Conservation (phyloP, 2,888 invertebrate species). For the Drosophila anceps region DNA sequence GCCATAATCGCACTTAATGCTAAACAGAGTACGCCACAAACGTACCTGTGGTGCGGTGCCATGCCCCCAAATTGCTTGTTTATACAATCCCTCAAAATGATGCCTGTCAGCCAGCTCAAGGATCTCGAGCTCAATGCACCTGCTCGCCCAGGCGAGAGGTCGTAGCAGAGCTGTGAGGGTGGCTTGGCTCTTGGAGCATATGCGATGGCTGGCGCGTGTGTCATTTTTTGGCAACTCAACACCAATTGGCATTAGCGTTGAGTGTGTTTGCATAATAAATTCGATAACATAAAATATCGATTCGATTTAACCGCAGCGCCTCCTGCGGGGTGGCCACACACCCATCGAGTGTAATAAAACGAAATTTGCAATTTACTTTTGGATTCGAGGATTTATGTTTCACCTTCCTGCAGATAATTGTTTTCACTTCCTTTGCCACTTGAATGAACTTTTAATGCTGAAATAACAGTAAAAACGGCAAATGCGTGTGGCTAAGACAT, state of each 20-base stretch:
- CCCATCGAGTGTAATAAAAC: conserved; percentile 75
- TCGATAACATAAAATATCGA: conserved; percentile 83
- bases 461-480: conserved; percentile 71
- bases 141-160: conserved; percentile 1
- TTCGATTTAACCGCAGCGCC: conserved; percentile 80
- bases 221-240: conserved; percentile 69
- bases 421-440: conserved; percentile 80
- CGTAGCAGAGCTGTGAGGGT: not conserved
- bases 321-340: conserved; percentile 20
- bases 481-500: conserved; percentile 43
- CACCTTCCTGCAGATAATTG: conserved; percentile 83
- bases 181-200: conserved; percentile 11
- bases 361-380: conserved; percentile 82
- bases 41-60: conserved; percentile 8
- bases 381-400: conserved; percentile 81
- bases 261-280: conserved; percentile 81
- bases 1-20: conserved; percentile 65
- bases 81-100: conserved; percentile 60
- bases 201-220: conserved; percentile 41
- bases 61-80: conserved; percentile 38
- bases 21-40: conserved; percentile 26
- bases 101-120: conserved; percentile 50
- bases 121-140: conserved; percentile 33
- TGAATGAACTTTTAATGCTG: conserved; percentile 81
- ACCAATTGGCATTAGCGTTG: conserved; percentile 67